These are phyloP conservation scores for Penelope pileata DNA, from an alignment of 2,113 vertebrate genomes.

Conservation along the genomic window DNA sequence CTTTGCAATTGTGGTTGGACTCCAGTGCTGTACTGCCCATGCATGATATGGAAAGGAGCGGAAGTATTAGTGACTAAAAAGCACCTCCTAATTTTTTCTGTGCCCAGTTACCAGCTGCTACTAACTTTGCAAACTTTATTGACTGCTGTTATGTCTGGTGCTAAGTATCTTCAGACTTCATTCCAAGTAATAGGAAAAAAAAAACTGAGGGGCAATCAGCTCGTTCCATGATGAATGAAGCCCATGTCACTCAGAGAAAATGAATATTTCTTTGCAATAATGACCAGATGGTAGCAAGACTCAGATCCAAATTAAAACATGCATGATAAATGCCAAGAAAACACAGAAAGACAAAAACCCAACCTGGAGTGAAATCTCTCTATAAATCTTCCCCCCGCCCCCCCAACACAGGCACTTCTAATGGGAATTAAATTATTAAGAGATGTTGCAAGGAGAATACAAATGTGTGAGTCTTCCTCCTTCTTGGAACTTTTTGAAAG, in stretches of 20 bases:
- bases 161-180: slow-evolving; percentile 63
- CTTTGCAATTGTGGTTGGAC: not conserved
- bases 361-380: slow-evolving; percentile 87
- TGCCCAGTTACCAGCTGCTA: not conserved
- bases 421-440: slow-evolving; percentile 90
- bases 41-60: not conserved
- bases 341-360: slow-evolving; percentile 86
- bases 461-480: slow-evolving; percentile 75
- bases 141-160: slow-evolving; percentile 15
- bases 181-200: slow-evolving; percentile 70
- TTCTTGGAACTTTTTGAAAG: slow-evolving; percentile 66
- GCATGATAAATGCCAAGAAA: slow-evolving; percentile 89
- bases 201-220: slow-evolving; percentile 67
- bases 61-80: not conserved
- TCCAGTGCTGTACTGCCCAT: not conserved
- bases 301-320: slow-evolving; percentile 89
- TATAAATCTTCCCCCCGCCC: slow-evolving; percentile 81
- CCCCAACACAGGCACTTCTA: slow-evolving; percentile 76
- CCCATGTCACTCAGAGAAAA: slow-evolving; percentile 83
- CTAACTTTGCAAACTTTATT: slow-evolving; percentile 53
- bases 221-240: slow-evolving; percentile 81
- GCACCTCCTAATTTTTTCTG: not conserved
- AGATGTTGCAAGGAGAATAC: slow-evolving; percentile 81
- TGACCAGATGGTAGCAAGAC: slow-evolving; percentile 88
- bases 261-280: slow-evolving; percentile 88